A percentile compares a stretch with the other conserved stretches of the same genome.
Conservation (phyloP, 1,140 invertebrate species). For the Danaus melanippus region DNA sequence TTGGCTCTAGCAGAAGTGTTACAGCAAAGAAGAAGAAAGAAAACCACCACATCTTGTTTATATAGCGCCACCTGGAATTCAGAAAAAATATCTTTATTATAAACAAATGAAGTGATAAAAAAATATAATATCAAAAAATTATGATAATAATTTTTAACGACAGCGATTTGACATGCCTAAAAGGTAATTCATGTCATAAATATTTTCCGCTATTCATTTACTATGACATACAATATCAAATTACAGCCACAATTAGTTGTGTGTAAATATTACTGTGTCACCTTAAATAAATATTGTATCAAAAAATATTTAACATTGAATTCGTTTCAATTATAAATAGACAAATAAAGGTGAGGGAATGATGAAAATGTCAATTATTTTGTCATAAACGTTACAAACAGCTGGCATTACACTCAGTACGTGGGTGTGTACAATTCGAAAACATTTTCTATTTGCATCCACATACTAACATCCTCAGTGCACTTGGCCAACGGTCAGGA, state of each 20-base stretch:
- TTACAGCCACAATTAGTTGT: constrained; percentile 26
- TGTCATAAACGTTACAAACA: constrained; percentile 13
- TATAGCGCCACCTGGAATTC: constrained; percentile 51
- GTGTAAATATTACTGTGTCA: not conserved
- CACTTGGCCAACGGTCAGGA: constrained; percentile 52
- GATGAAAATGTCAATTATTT: constrained; percentile 2
- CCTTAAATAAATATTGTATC: too few species aligned
- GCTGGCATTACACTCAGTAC: constrained; percentile 15
- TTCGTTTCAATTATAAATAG: too few species aligned
- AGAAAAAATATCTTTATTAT: constrained; percentile 22
- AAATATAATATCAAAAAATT: not conserved
- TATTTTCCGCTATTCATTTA: not conserved
- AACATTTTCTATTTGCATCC: constrained; percentile 46
- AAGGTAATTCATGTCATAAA: too few species aligned
- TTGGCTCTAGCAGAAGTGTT: constrained; percentile 41
- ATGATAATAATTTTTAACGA: too few species aligned
- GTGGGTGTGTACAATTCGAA: constrained; percentile 22
- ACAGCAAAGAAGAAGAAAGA: constrained; percentile 38
- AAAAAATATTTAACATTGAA: too few species aligned
- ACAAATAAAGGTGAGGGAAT: not conserved
- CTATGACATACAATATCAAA: constrained; percentile 18
- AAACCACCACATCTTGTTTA: constrained; percentile 47
- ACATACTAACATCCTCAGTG: constrained; percentile 54
- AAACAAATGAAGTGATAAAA: not conserved
- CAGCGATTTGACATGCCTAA: too few species aligned